Percentiles rank a stretch among this genome's conserved stretches.
Conservation (phyloP, 2,797 vertebrate genomes). For the Anabacerthia variegaticeps region DNA sequence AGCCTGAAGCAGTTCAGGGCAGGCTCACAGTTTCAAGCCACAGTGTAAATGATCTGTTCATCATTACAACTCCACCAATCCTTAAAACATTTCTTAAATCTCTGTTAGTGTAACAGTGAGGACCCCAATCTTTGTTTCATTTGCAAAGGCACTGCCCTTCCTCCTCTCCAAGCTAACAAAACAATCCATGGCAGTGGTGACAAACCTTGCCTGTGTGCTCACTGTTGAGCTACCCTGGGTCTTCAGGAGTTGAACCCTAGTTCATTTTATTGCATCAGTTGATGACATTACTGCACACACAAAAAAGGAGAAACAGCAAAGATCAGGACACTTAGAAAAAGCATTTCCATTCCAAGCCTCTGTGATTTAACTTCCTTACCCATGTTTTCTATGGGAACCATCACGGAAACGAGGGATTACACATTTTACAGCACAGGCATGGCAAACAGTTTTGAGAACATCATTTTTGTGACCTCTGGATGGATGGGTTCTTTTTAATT, state of each 20-base stretch:
- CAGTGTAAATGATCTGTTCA: neutral
- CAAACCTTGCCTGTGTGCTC: neutral
- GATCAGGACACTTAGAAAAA: neutral
- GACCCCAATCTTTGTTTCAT: neutral
- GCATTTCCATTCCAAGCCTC: neutral
- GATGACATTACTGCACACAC: neutral
- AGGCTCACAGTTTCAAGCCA: neutral
- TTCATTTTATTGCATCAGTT: neutral
- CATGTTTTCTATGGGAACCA: neutral
- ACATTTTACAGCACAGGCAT: neutral
- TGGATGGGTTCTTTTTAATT: neutral
- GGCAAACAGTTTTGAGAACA: neutral
- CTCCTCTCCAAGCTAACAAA: neutral
- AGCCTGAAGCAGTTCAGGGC: neutral
- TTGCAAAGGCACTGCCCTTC: neutral
- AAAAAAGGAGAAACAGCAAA: neutral
- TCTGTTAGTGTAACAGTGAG: neutral
- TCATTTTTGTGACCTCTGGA: neutral
- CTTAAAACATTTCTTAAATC: neutral
- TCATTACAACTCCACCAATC: neutral
- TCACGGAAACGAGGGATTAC: fast-evolving
- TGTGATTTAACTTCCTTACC: neutral
- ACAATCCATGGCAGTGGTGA: neutral
- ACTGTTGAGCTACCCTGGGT: neutral
- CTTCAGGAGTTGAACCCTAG: neutral